Evolutionary conservation across 1,140 invertebrate genomes (phyloP).

Genomic region (Solen grandis): DNA sequence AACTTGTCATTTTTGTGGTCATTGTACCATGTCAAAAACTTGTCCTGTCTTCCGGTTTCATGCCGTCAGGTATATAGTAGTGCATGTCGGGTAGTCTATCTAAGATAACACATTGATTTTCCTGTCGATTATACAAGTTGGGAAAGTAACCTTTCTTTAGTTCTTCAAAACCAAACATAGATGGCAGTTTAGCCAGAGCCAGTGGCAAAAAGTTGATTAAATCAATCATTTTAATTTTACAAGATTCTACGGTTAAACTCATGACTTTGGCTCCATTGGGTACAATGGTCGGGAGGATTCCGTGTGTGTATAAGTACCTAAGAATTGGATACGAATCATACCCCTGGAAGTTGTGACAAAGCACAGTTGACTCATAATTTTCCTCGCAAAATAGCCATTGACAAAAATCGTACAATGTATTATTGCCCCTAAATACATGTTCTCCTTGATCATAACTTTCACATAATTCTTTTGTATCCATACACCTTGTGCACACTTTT

Average conservation of each 20-base stretch:
- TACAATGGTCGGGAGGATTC: background rate
- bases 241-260: background rate
- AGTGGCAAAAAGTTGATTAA: slow-evolving; percentile 29
- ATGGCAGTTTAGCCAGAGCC: slow-evolving; percentile 26
- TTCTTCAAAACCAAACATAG: slow-evolving; percentile 14
- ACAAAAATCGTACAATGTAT: slow-evolving; percentile 8
- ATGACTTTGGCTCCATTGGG: slow-evolving; percentile 19
- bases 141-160: slow-evolving; percentile 46
- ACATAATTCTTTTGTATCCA: background rate
- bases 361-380: background rate
- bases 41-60: slow-evolving; percentile 13
- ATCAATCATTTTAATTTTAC: slow-evolving; percentile 33
- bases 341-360: slow-evolving; percentile 27
- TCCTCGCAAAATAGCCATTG: slow-evolving; percentile 34
- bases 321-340: slow-evolving; percentile 22
- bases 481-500: background rate
- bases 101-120: slow-evolving; percentile 17
- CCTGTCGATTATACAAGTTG: slow-evolving; percentile 22
- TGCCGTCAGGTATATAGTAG: slow-evolving; percentile 11
- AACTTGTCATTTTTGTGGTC: slow-evolving; percentile 21
- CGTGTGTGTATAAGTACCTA: slow-evolving; percentile 9
- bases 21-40: slow-evolving; percentile 44
- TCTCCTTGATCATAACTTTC: background rate
- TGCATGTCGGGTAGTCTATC: background rate
- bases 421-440: background rate